phyloP scores from a whole-genome alignment of 2,797 vertebrate genomes.

The Tadarida brasiliensis region DNA sequence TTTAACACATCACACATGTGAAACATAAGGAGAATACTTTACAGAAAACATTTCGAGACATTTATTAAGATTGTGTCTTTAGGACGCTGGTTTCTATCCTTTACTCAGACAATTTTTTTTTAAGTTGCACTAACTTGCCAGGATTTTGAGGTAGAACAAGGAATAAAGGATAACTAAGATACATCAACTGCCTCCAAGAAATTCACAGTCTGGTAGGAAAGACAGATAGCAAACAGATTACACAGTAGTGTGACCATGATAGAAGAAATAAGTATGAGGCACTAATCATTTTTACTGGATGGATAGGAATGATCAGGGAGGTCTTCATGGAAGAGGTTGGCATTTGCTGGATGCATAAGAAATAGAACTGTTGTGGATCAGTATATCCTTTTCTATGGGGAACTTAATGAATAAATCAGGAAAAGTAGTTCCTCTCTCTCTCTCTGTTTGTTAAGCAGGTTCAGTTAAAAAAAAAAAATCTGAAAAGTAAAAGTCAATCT shows the following conservation, averaged over 20 bases:
- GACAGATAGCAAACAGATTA: neutral
- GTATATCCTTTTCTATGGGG: neutral
- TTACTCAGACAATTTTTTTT: neutral
- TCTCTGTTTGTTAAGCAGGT: neutral
- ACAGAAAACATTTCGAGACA: neutral
- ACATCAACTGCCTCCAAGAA: neutral
- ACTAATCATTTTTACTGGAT: no score
- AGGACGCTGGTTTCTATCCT: neutral
- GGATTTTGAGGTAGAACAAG: neutral
- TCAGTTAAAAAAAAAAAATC: neutral
- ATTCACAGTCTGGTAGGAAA: neutral
- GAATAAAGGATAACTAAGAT: neutral
- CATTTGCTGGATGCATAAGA: neutral
- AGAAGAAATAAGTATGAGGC: neutral
- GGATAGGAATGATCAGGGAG: neutral
- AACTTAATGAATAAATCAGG: neutral
- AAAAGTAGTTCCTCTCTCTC: neutral
- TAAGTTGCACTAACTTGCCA: neutral
- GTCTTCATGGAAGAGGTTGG: neutral
- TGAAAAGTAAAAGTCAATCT: neutral
- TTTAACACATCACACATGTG: neutral
- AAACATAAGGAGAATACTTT: neutral
- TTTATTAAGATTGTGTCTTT: neutral
- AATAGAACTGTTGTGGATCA: neutral
- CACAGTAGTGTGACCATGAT: neutral